phyloP scores from a whole-genome alignment of 1,140 invertebrate genomes.

The Hesperophylax magnus region DNA sequence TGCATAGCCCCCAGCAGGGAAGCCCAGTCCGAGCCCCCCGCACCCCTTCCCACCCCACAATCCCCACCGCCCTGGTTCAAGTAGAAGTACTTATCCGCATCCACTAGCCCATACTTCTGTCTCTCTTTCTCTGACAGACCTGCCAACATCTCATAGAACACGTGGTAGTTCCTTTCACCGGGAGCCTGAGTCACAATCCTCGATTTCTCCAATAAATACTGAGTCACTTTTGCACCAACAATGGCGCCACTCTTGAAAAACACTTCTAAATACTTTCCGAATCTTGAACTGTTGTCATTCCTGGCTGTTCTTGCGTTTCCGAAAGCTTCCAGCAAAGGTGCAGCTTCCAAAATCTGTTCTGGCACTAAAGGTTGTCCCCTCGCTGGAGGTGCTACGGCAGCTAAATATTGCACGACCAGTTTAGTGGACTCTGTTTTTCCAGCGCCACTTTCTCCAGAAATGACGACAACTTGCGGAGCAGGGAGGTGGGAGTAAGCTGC shows the following conservation, averaged over 20 bases:
- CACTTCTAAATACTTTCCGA: slow-evolving; percentile 97
- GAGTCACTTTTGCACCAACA: slow-evolving; percentile 93
- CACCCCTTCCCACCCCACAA: slow-evolving; percentile 85
- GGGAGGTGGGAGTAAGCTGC: slow-evolving; percentile 86
- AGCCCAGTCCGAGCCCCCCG: slow-evolving; percentile 87
- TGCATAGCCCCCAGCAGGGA: slow-evolving; percentile 94
- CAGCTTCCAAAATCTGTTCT: slow-evolving; percentile 96
- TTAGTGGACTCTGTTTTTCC: slow-evolving; percentile 98
- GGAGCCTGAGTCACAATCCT: slow-evolving; percentile 95
- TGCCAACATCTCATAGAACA: slow-evolving; percentile 96
- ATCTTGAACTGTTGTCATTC: slow-evolving; percentile 96
- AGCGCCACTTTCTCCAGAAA: slow-evolving; percentile 95
- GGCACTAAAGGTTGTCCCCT: slow-evolving; percentile 81
- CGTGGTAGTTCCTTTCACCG: slow-evolving; percentile 97
- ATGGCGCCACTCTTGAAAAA: slow-evolving; percentile 96
- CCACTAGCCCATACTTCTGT: slow-evolving; percentile 90
- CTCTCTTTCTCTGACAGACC: slow-evolving; percentile 89
- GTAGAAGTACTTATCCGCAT: slow-evolving; percentile 97
- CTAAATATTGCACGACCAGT: slow-evolving; percentile 94
- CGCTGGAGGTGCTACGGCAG: slow-evolving; percentile 86
- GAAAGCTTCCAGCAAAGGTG: slow-evolving; percentile 95
- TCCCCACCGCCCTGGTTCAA: slow-evolving; percentile 94
- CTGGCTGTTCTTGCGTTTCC: slow-evolving; percentile 97
- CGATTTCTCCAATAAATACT: slow-evolving; percentile 98
- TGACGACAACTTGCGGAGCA: slow-evolving; percentile 86